phyloP scores from a whole-genome alignment of 2,888 invertebrate genomes.

The Hirtodrosophila alboralis region DNA sequence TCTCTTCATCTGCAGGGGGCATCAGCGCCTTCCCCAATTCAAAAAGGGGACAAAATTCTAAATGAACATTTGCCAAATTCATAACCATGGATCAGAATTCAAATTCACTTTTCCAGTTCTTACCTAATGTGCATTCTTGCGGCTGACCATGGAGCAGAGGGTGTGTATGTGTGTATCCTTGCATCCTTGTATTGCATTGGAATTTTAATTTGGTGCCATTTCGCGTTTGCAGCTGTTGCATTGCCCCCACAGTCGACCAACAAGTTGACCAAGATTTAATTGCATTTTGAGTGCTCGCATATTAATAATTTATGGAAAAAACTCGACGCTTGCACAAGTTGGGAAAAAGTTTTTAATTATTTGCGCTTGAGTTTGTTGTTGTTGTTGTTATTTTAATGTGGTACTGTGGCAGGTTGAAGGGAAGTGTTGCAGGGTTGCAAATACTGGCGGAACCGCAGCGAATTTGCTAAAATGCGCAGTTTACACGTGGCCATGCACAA shows the following conservation, averaged over 20 bases:
- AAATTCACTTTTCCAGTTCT: slow-evolving; percentile 35
- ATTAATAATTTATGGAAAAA: slow-evolving; percentile 72
- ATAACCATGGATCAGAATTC: slow-evolving; percentile 45
- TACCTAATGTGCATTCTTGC: slow-evolving; percentile 41
- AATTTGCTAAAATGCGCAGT: slow-evolving; percentile 58
- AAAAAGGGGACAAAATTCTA: slow-evolving; percentile 65
- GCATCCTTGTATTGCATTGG: slow-evolving; percentile 55
- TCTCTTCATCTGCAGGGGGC: slow-evolving; percentile 45
- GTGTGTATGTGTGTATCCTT: slow-evolving; percentile 1
- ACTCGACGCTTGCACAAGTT: slow-evolving; percentile 41
- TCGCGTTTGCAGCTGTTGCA: slow-evolving; percentile 65
- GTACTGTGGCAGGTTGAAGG: neutral
- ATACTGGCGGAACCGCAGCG: slow-evolving; percentile 66
- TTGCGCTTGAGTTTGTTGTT: slow-evolving; percentile 47
- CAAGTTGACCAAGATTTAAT: slow-evolving; percentile 78
- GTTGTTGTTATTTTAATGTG: slow-evolving; percentile 3
- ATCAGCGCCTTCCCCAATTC: slow-evolving; percentile 46
- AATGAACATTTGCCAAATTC: slow-evolving; percentile 57
- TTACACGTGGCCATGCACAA: slow-evolving; percentile 60
- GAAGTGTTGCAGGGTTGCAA: slow-evolving; percentile 36
- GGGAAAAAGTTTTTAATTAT: slow-evolving; percentile 71
- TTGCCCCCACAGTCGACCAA: slow-evolving; percentile 41
- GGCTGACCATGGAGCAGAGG: slow-evolving; percentile 14
- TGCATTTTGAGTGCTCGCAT: slow-evolving; percentile 75
- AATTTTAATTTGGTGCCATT: slow-evolving; percentile 75